Evolutionary conservation across 1,140 invertebrate genomes (phyloP), one percentile per base, ranked within the genome.

Genomic region (Notospermus geniculatus): DNA sequence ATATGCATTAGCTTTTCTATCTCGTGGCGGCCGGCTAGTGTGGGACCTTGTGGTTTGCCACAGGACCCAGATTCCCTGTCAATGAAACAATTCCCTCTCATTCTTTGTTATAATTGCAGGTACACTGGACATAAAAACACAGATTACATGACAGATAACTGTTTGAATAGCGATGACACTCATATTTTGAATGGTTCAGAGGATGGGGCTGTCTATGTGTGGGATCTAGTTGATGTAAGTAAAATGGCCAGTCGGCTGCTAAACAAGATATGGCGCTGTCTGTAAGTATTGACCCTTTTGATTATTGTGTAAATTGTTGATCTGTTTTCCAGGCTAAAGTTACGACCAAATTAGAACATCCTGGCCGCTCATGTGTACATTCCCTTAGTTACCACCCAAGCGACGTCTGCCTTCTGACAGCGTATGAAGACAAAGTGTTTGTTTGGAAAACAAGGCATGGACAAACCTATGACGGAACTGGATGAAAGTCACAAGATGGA

Each of bases 141-240:
- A 62, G 89, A 93, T 72, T 91, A 90, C 73, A 88, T 88, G 67
- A 84, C 97, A 22, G 95, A 97, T 79, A 92, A 91, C 77, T 88
- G 88, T 67, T 85, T 97, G 2, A 88, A 90, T 77, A 81, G 85
- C 56, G 89, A 87, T 66, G 94, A 97, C 78, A 90, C 87, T 30
- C 86, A 89, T 64, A 86, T 97, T 53, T 79, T 96, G 19, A 92
- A 91, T 54, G 95, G 95, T 0, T 96, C 94, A 0, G 88, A 88
- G 39, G 89, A 91, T 73, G 93, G 94, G 0, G 84, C 85, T 72
- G 83, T 96, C 2, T 91, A 89, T 81, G 86, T 90, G 67, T 98
- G 93, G 92, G 91, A 96, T 80, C 82, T 97, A 53, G 86, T 95
- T 4, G 87, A 87, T 65, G 79, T 79, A 61, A 64, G 65, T 46